Percentiles rank a stretch among this genome's conserved stretches.
phyloP scores from a whole-genome alignment of 2,797 vertebrate genomes.

The Otus scops region DNA sequence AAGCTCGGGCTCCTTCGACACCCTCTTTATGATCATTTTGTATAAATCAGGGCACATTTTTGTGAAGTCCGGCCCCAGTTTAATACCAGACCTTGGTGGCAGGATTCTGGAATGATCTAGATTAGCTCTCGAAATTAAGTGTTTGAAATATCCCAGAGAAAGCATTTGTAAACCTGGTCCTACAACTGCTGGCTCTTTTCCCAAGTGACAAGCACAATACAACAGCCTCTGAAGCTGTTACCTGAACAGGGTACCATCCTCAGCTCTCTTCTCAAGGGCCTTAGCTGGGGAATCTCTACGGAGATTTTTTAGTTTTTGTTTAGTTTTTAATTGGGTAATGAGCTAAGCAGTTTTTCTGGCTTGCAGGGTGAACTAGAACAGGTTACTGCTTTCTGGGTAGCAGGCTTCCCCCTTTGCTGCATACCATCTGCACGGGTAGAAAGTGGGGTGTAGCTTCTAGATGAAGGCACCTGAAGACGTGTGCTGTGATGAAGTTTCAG shows the following conservation, averaged over 20 bases:
- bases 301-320: slow-evolving; percentile 69
- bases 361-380: slow-evolving; percentile 41
- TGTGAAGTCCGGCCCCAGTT: background rate
- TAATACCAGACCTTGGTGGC: background rate
- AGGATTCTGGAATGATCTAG: slow-evolving; percentile 20
- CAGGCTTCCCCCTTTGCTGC: slow-evolving; percentile 9
- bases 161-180: slow-evolving; percentile 35
- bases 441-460: slow-evolving; percentile 22
- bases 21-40: background rate
- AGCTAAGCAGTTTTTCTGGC: slow-evolving; percentile 71
- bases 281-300: slow-evolving; percentile 68
- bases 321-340: slow-evolving; percentile 67
- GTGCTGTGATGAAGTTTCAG: slow-evolving; percentile 6
- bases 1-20: slow-evolving; percentile 20
- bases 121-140: slow-evolving; percentile 10
- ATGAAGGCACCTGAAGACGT: background rate
- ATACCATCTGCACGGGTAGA: background rate
- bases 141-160: slow-evolving; percentile 30
- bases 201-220: slow-evolving; percentile 79
- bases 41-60: background rate
- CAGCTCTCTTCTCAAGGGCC: slow-evolving; percentile 65
- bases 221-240: slow-evolving; percentile 79
- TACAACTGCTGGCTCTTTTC: slow-evolving; percentile 67
- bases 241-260: slow-evolving; percentile 73
- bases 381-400: slow-evolving; percentile 51